These are phyloP conservation scores for Tympanuchus pallidicinctus DNA, from an alignment of 2,113 vertebrate species.

Conservation along the genomic window DNA sequence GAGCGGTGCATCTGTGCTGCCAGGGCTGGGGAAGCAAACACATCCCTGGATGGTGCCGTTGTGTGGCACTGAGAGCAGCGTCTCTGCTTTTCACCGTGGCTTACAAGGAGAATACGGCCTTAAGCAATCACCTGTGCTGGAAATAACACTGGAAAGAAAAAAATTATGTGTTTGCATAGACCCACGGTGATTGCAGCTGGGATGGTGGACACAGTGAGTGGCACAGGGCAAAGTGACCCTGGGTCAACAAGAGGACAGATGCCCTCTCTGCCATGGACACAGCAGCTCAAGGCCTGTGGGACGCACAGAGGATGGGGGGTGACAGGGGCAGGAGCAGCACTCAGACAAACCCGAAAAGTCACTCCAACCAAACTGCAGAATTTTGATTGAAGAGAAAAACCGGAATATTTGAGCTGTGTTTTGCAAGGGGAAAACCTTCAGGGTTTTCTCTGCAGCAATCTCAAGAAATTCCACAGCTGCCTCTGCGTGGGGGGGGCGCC, in stretches of 20 bases:
- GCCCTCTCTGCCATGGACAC: not conserved
- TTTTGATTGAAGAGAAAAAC: not conserved
- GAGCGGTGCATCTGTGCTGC: not conserved
- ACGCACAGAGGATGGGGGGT: no score
- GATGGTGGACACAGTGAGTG: not conserved
- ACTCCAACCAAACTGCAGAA: not conserved
- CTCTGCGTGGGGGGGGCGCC: not conserved
- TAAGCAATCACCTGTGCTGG: not conserved
- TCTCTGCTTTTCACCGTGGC: not conserved
- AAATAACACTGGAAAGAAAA: not conserved
- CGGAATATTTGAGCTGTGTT: not conserved
- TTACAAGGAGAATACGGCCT: not conserved
- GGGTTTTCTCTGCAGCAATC: slow-evolving; percentile 42
- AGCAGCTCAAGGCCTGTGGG: accelerated
- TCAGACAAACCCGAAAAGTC: accelerated
- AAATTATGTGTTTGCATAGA: not conserved
- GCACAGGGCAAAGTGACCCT: not conserved
- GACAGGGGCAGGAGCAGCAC: not conserved
- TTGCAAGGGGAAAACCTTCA: slow-evolving; percentile 9
- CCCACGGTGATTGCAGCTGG: not conserved
- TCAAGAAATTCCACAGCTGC: slow-evolving; percentile 62
- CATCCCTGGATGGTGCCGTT: accelerated
- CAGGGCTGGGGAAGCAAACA: not conserved
- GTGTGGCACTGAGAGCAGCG: not conserved
- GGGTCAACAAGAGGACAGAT: not conserved